Conservation (phyloP, 2,113 vertebrate genomes). For the Mesoclemmys tuberculata region DNA sequence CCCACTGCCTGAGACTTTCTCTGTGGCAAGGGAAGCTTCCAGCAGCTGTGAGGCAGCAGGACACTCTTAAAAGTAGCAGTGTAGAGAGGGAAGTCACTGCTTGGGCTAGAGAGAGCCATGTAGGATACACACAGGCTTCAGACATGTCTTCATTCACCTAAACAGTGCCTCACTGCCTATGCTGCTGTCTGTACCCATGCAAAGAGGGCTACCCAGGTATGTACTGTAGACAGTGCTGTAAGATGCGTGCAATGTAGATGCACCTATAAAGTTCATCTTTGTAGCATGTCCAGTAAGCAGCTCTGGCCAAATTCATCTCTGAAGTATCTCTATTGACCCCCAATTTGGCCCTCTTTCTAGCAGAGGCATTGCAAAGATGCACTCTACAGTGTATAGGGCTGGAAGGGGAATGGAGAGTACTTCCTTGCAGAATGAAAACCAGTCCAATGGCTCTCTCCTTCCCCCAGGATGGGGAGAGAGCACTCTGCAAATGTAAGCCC, state of each 20-base stretch:
- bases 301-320: background rate
- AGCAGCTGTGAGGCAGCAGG: background rate
- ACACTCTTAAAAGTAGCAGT: background rate
- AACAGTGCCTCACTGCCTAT: background rate
- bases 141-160: background rate
- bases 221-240: background rate
- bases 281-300: background rate
- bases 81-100: background rate
- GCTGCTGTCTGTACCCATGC: background rate
- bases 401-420: background rate
- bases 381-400: background rate
- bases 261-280: background rate
- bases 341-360: background rate
- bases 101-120: background rate
- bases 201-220: background rate
- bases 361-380: background rate
- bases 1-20: background rate
- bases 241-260: background rate
- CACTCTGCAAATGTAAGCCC: background rate
- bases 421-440: background rate
- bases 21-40: background rate
- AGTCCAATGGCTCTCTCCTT: background rate
- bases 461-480: background rate
- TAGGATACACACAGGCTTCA: background rate
- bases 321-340: background rate